Evolutionary conservation across 2,888 invertebrate species (phyloP), one percentile per base, ranked within the genome.

Genomic region (Chaetogeoica ovagalla): DNA sequence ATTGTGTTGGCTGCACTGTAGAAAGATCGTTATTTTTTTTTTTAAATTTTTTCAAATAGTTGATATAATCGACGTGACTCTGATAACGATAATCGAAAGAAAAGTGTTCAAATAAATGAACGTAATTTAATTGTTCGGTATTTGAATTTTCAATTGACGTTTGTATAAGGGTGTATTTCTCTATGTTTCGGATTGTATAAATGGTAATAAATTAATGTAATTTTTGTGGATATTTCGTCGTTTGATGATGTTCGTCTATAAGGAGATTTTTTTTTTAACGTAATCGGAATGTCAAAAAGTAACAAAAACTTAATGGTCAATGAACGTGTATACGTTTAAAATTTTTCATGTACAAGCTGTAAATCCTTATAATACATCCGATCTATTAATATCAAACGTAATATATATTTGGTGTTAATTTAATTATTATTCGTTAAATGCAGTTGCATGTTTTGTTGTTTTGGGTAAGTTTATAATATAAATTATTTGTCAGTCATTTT

Each of bases 71-170:
- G 30, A 30, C 30, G 4, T 4, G 30, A 2, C 30, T 19, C 63
- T 62, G 73, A 73, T 73, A 73, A 73, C 48, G 73, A 73, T 73
- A 63, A 73, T 13, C 11, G 43, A 69, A 69, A 43, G 1, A 48
- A 66, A 15, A 21, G 21, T 68, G 4, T 17, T 48, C 13, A 17
- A 17, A 68, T n/a, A 15, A 9, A 1, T 0, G 9, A n/a, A 15
- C 3, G n/a, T 30, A 2, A 43, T 43, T 43, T 7, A 43, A 2
- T 43, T 43, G 7, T 43, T 43, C 43, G 2, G 43, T 43, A 43
- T 43, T 43, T 7, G 6, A 9, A 9, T 43, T 43, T 6, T 43
- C 17, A 55, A 3, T 19, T 6, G 7, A 19, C n/a, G n/a, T 57
- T 57, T n/a, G 57, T 0, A 19, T 57, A 30, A 30, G 4, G 30